Evolutionary conservation across 2,113 vertebrate species (phyloP).

Genomic region (Alouatta palliata): DNA sequence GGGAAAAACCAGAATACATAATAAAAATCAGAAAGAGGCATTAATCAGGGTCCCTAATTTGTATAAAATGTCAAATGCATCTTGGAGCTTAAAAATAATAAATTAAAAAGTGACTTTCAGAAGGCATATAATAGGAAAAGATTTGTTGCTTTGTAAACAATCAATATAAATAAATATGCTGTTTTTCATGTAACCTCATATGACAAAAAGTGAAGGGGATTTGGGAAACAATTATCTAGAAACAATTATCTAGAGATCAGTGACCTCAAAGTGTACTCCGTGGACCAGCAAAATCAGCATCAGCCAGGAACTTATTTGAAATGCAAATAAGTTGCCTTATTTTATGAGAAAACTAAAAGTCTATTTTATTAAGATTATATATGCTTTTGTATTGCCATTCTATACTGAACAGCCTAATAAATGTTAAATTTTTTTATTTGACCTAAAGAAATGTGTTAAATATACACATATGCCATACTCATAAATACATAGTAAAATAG

Average conservation of each 20-base stretch:
- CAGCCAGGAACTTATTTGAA: not conserved
- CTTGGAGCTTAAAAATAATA: not conserved
- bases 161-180: not conserved
- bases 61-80: not conserved
- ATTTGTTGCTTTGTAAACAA: not conserved
- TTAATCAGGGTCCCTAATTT: not conserved
- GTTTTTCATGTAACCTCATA: no score
- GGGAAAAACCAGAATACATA: not conserved
- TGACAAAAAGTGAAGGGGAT: not conserved
- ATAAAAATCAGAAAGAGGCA: not conserved
- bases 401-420: not conserved
- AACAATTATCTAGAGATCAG: not conserved
- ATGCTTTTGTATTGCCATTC: not conserved
- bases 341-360: not conserved
- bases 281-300: not conserved
- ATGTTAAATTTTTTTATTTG: not conserved
- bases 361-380: not conserved
- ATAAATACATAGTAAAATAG: no score
- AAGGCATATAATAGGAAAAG: not conserved
- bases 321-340: not conserved
- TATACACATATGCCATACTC: not conserved
- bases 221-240: not conserved
- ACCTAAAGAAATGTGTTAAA: slow-evolving; percentile 9
- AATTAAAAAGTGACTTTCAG: slow-evolving; percentile 1
- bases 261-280: not conserved